phyloP scores from a whole-genome alignment of 2,113 vertebrate species.

The Zapornia atra region DNA sequence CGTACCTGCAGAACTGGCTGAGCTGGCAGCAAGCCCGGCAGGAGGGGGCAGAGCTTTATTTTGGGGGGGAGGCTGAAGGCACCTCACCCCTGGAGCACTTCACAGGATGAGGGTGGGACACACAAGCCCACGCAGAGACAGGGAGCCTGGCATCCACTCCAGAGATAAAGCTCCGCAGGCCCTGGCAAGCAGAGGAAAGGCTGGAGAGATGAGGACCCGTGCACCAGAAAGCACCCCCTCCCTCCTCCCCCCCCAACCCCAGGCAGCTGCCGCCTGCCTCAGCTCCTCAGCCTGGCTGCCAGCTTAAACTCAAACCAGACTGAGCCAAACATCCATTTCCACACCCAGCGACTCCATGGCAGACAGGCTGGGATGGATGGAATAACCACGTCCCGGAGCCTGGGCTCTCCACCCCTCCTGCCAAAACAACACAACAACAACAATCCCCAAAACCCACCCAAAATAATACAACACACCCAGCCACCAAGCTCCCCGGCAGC shows the following conservation, averaged over 20 bases:
- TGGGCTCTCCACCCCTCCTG: conserved; percentile 11
- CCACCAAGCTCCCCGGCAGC: neutral
- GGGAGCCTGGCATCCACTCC: neutral
- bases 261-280: neutral
- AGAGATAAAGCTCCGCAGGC: neutral
- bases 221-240: neutral
- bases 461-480: neutral
- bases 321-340: neutral
- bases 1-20: conserved; percentile 18
- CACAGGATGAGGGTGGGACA: neutral
- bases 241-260: too few species aligned
- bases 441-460: too few species aligned
- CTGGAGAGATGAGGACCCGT: accelerated
- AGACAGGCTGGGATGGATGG: neutral
- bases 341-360: neutral
- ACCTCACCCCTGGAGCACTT: neutral
- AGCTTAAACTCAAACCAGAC: neutral
- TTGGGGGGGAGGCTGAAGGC: neutral
- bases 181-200: neutral
- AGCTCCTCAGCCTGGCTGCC: neutral
- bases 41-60: neutral
- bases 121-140: neutral
- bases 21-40: neutral
- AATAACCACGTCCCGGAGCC: neutral
- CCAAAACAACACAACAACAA: neutral